These are phyloP conservation scores for Tenodera sinensis DNA, from an alignment of 2,888 invertebrate genomes.

Conservation along the genomic window DNA sequence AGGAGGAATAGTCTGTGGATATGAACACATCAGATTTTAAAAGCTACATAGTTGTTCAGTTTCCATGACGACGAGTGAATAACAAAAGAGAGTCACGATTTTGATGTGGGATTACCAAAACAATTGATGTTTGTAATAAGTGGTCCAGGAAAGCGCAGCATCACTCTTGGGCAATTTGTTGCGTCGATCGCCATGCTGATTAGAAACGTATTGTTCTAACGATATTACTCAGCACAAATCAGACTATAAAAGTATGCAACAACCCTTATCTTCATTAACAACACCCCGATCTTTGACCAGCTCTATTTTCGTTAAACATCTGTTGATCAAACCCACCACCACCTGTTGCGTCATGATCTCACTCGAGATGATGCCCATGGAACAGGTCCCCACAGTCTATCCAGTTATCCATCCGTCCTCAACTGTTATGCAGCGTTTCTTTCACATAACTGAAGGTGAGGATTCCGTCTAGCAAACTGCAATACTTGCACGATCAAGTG, in stretches of 20 bases:
- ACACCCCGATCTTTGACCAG: background rate
- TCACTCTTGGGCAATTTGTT: background rate
- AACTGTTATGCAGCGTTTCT: no score
- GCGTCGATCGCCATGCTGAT: background rate
- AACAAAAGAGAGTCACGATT: background rate
- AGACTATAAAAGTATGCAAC: background rate
- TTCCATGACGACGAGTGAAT: background rate
- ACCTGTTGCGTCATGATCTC: background rate
- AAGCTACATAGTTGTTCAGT: background rate
- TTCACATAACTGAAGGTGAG: no score
- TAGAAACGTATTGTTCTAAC: background rate
- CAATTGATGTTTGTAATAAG: background rate
- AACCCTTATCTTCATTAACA: background rate
- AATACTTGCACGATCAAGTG: no score
- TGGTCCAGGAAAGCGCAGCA: background rate
- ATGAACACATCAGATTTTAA: no score
- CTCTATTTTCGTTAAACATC: no score
- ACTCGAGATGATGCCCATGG: no score
- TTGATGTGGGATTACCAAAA: background rate
- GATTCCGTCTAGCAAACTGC: no score
- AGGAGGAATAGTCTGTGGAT: no score
- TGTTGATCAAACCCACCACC: background rate
- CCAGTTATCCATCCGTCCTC: no score
- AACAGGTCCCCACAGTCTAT: no score
- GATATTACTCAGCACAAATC: background rate